Conservation (phyloP, 2,113 vertebrate genomes). For the Thalassoma bifasciatum region DNA sequence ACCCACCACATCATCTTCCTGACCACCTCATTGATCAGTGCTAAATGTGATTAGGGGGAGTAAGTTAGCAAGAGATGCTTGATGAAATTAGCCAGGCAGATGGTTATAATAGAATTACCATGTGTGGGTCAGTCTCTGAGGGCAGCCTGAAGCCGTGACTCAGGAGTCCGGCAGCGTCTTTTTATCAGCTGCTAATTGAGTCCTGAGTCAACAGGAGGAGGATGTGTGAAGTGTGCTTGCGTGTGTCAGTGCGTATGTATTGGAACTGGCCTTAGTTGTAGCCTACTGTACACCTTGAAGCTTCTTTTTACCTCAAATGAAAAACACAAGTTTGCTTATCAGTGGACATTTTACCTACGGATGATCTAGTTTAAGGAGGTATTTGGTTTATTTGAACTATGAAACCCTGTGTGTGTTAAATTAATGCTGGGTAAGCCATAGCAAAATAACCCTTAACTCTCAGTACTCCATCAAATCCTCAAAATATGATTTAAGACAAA, state of each 20-base stretch:
- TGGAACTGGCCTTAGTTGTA: background rate
- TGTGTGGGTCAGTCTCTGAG: constrained; percentile 43
- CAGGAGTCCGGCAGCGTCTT: constrained; percentile 48
- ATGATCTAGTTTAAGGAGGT: background rate
- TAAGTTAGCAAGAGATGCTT: constrained; percentile 58
- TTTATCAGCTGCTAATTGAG: constrained; percentile 78
- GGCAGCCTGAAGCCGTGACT: constrained; percentile 63
- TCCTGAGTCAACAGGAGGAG: constrained; percentile 74
- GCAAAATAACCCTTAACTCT: too few species aligned
- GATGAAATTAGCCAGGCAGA: constrained; percentile 73
- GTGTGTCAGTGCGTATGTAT: constrained; percentile 7
- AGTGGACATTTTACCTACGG: too few species aligned
- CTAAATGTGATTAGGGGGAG: constrained; percentile 70
- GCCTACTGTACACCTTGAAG: background rate
- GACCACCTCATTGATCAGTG: constrained; percentile 62
- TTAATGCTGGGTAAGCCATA: too few species aligned
- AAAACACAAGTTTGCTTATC: background rate
- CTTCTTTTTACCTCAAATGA: background rate
- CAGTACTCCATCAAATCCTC: too few species aligned
- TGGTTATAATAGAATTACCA: constrained; percentile 71
- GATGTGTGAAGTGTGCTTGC: constrained; percentile 20
- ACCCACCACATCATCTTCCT: constrained; percentile 18
- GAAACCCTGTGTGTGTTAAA: background rate
- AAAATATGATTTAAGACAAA: too few species aligned
- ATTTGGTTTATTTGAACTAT: background rate